Conservation (phyloP, 2,888 invertebrate species). For the Diadegma fenestrale region DNA sequence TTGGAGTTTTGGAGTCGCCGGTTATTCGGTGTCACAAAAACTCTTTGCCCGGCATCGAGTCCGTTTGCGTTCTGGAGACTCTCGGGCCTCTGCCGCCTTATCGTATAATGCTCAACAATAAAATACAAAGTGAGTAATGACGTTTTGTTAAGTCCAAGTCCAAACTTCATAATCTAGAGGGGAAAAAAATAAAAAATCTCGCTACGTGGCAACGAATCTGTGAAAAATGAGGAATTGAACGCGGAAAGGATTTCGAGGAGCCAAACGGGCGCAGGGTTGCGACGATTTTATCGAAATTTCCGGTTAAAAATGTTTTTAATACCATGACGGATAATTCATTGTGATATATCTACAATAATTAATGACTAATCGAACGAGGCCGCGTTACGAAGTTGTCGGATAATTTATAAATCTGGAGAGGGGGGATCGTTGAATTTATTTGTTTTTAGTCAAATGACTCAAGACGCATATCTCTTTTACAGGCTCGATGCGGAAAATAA, state of each 20-base stretch:
- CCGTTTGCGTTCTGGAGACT: slow-evolving; percentile 85
- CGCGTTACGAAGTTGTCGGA: not conserved
- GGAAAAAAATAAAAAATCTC: not conserved
- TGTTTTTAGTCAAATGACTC: slow-evolving; percentile 15
- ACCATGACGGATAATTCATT: not conserved
- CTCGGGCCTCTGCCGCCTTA: slow-evolving; percentile 90
- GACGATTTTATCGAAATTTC: not conserved
- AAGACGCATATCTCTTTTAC: slow-evolving; percentile 23
- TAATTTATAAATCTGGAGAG: not conserved
- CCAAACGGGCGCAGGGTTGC: not conserved
- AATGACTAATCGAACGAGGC: not conserved
- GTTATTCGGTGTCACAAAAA: slow-evolving; percentile 77
- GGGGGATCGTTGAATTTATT: not conserved
- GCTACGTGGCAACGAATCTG: not conserved
- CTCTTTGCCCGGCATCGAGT: slow-evolving; percentile 74
- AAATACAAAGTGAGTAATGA: slow-evolving; percentile 86
- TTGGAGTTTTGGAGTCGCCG: slow-evolving; percentile 78
- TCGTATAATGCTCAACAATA: slow-evolving; percentile 87
- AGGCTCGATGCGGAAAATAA: slow-evolving; percentile 71
- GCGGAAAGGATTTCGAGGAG: not conserved
- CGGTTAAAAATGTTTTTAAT: slow-evolving; percentile 1
- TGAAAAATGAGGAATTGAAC: not conserved
- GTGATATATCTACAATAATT: slow-evolving; percentile 4
- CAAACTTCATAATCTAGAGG: not conserved
- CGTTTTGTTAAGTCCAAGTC: not conserved